Evolutionary conservation across 2,888 invertebrate species (phyloP).

Genomic region (Xestia rhomboidea): DNA sequence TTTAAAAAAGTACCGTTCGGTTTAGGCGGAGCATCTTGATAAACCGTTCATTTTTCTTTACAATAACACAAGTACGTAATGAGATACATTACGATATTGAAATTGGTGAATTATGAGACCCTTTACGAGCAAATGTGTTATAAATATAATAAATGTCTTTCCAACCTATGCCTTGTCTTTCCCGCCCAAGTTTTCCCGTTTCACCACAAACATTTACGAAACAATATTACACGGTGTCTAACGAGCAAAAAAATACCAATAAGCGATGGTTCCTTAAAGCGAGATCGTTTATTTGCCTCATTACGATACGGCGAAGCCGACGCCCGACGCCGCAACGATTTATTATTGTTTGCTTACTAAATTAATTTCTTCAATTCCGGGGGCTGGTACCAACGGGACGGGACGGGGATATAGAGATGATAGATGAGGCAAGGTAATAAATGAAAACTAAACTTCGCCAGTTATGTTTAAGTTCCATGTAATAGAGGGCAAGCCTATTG

Average conservation of each 20-base stretch:
- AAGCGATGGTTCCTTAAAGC: slow-evolving; percentile 54
- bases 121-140: too few relatives aligned
- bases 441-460: too few relatives aligned
- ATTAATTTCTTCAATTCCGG: slow-evolving; percentile 63
- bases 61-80: too few relatives aligned
- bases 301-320: slow-evolving; percentile 61
- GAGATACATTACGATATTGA: too few relatives aligned
- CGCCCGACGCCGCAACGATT: slow-evolving; percentile 56
- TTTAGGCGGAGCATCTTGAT: too few relatives aligned
- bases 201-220: slow-evolving; percentile 11
- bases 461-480: too few relatives aligned
- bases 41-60: too few relatives aligned
- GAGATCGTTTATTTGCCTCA: slow-evolving; percentile 58
- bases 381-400: slow-evolving; percentile 56
- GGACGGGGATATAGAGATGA: background rate
- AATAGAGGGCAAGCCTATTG: too few relatives aligned
- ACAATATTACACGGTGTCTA: slow-evolving; percentile 43
- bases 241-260: slow-evolving; percentile 52
- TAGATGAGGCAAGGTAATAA: slow-evolving; percentile 5
- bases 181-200: slow-evolving; percentile 4
- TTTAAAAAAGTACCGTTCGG: too few relatives aligned
- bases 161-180: too few relatives aligned
- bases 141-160: too few relatives aligned
- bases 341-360: slow-evolving; percentile 68
- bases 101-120: too few relatives aligned